Percentiles rank a stretch among this genome's conserved stretches.
These are phyloP conservation scores for Odobenus rosmarus DNA, from an alignment of 2,113 vertebrate species.

Conservation along the genomic window DNA sequence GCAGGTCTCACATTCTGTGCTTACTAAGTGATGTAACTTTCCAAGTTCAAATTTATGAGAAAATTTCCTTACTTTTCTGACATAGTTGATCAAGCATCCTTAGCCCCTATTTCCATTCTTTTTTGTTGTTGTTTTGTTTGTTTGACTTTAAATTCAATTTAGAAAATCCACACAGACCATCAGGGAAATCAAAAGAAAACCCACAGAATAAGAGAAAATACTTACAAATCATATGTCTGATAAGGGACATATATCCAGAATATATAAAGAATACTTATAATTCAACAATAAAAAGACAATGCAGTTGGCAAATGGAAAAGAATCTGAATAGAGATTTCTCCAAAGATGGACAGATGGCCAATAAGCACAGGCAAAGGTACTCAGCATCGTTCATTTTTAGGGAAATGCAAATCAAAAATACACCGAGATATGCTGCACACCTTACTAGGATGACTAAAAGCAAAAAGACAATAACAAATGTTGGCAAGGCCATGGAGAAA, in stretches of 20 bases:
- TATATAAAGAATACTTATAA: neutral
- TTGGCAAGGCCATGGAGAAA: neutral
- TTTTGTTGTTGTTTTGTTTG: neutral
- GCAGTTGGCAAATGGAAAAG: neutral
- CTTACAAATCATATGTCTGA: neutral
- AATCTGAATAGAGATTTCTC: neutral
- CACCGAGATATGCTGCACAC: neutral
- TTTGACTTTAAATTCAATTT: slow-evolving; percentile 10
- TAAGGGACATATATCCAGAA: neutral
- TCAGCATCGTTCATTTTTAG: neutral
- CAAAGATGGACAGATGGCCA: neutral
- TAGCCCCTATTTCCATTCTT: neutral
- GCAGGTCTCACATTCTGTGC: neutral
- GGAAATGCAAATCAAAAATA: neutral
- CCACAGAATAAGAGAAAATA: neutral
- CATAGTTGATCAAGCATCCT: neutral
- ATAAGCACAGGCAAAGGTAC: neutral
- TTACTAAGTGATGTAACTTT: neutral
- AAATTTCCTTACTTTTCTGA: neutral
- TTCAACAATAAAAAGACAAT: neutral
- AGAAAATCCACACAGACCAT: neutral
- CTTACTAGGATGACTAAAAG: neutral
- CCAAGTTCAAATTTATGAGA: neutral
- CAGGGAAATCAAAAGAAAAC: neutral
- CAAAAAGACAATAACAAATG: neutral